Evolutionary conservation across 1,140 invertebrate species (phyloP), one percentile per base, ranked within the genome.

Genomic region (Triops cancriformis): DNA sequence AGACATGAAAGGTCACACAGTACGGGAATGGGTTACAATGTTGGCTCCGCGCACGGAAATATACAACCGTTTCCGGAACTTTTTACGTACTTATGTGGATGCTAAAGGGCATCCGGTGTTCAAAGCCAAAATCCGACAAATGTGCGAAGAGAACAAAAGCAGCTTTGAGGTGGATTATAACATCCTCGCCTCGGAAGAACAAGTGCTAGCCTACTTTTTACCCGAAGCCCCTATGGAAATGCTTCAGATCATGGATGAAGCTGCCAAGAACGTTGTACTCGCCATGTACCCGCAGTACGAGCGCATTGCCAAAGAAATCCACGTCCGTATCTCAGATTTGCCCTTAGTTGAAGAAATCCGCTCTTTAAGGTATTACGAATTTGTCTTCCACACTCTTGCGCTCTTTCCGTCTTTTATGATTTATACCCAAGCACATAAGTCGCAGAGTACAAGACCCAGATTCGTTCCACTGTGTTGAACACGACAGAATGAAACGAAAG

Each of bases 161-260:
- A 97, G 95, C 80, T 93, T 99, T 84, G 91, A 94, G 74, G 93
- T 99, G 0, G 94, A 98, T 83, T 99, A 98, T 85, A 91, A 94
- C 76, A 89, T 93, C 81, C 86, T 99, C 76, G 96, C 95, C 0
- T 88, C 91, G 43, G 91, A 94, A 81, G 95, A 98, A 83, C 93
- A 97, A 84, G 93, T 96, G 1, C 86, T 99, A 42, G 97, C 96
- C 0, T 99, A 95, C 85, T 99, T 99, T 83, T 83, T 99, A 64
- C 97, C 97, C 5, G 97, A 99, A 86, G 97, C 97, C 1, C 98
- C 98, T 0, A 89, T 92, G 72, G 94, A 99, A 88, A 97, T 99
- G 92, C 84, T 98, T 12, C 90, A 93, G 82, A 97, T 98, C 78
- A 97, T 99, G 85, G 95, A 98, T 85, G 91, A 96, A 85, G 95